Evolutionary conservation across 2,888 invertebrate species (phyloP).

Genomic region (Xanthia icteritia): DNA sequence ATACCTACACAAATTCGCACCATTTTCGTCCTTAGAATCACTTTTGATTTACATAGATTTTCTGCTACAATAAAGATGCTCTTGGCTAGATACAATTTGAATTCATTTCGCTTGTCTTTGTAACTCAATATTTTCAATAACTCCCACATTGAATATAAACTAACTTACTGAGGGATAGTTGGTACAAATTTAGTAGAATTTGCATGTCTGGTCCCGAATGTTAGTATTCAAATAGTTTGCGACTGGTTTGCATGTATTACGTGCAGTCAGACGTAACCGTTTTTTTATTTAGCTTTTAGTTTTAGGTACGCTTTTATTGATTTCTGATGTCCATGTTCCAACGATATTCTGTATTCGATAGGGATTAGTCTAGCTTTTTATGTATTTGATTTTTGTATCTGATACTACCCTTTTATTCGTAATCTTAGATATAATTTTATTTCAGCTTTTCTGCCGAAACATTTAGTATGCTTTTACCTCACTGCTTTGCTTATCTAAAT

Average conservation of each 20-base stretch:
- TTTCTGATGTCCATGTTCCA: conserved; percentile 55
- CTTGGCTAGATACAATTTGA: conserved; percentile 50
- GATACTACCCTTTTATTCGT: conserved; percentile 22
- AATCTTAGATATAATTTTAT: conserved; percentile 7
- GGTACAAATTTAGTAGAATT: conserved; percentile 69
- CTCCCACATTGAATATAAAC: conserved; percentile 54
- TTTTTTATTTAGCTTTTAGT: conserved; percentile 66
- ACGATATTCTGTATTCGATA: conserved; percentile 46
- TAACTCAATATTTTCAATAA: conserved; percentile 53
- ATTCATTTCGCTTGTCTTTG: conserved; percentile 54
- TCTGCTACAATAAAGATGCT: conserved; percentile 45
- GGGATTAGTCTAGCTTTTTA: conserved; percentile 29
- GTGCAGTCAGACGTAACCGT: conserved; percentile 63
- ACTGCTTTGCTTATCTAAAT: conserved; percentile 15
- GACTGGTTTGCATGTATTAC: conserved; percentile 80
- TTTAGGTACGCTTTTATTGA: conserved; percentile 70
- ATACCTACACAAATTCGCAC: conserved; percentile 90
- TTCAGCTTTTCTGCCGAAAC: not conserved
- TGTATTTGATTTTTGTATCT: conserved; percentile 17
- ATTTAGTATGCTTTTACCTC: not conserved
- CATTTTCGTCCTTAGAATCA: conserved; percentile 70
- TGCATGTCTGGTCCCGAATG: conserved; percentile 78
- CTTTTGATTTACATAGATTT: conserved; percentile 61
- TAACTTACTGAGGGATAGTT: conserved; percentile 53
- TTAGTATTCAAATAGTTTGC: conserved; percentile 78